These are phyloP conservation scores for Xiphophorus birchmanni DNA, from an alignment of 2,797 vertebrate genomes.

Conservation along the genomic window DNA sequence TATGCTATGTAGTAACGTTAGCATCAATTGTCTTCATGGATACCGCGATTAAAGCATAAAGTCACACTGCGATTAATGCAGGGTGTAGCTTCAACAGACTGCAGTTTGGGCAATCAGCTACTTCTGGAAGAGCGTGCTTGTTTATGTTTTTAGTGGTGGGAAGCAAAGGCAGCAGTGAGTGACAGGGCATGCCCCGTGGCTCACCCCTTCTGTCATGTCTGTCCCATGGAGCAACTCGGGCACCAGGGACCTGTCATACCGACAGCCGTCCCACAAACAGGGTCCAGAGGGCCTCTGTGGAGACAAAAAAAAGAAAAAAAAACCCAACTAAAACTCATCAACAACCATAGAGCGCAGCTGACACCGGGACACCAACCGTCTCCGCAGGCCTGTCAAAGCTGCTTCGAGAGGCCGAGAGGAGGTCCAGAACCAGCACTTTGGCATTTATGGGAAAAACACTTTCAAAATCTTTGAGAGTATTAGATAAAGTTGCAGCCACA, in stretches of 20 bases:
- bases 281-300: constrained; percentile 27
- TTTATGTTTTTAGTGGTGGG: constrained; percentile 23
- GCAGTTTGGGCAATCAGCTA: neutral
- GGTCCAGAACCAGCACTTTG: constrained; percentile 7
- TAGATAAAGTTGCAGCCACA: constrained; percentile 53
- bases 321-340: constrained; percentile 20
- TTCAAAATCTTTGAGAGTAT: constrained; percentile 29
- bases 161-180: constrained; percentile 66
- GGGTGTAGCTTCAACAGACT: neutral
- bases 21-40: neutral
- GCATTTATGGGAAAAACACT: constrained; percentile 26
- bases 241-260: constrained; percentile 66
- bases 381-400: constrained; percentile 30
- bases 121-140: constrained; percentile 17
- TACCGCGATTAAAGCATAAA: neutral
- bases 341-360: constrained; percentile 46
- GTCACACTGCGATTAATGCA: neutral
- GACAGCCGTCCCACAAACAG: constrained; percentile 58
- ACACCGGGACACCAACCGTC: constrained; percentile 14
- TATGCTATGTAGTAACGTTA: neutral
- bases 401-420: constrained; percentile 10
- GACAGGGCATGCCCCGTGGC: constrained; percentile 61
- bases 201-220: constrained; percentile 67
- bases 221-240: constrained; percentile 49
- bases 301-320: constrained; percentile 6